A percentile compares a stretch with the other conserved stretches of the same genome.
Evolutionary conservation across 2,888 invertebrate species (phyloP).

Genomic region (Drosophila flavopinicola): DNA sequence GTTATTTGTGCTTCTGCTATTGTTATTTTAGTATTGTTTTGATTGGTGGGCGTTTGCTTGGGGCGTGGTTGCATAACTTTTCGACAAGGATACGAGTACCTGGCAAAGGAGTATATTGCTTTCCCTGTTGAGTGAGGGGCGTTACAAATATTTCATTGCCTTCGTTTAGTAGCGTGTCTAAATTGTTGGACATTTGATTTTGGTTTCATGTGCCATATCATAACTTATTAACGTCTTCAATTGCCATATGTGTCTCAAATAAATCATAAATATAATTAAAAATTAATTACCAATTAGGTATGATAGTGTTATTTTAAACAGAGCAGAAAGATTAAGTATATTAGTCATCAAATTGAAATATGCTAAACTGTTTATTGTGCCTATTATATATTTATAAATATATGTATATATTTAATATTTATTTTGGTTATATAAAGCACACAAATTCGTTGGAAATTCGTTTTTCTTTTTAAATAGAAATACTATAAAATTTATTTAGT

Average conservation of each 20-base stretch:
- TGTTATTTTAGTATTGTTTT: constrained; percentile 28
- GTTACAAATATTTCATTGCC: background rate
- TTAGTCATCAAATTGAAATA: too few relatives aligned
- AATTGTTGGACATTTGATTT: background rate
- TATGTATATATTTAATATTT: too few relatives aligned
- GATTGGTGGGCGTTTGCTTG: background rate
- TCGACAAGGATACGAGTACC: constrained; percentile 1
- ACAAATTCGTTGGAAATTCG: background rate
- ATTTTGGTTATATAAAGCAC: background rate
- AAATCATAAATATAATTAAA: background rate
- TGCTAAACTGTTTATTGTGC: too few relatives aligned
- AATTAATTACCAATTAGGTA: too few relatives aligned
- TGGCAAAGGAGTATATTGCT: too few relatives aligned
- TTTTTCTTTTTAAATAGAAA: background rate
- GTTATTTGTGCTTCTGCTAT: constrained; percentile 5
- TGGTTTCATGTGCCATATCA: too few relatives aligned
- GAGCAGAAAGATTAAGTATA: too few relatives aligned
- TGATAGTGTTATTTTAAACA: too few relatives aligned
- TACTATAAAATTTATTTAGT: background rate
- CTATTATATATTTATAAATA: too few relatives aligned
- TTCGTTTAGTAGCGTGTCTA: constrained; percentile 4
- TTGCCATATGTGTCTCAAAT: background rate
- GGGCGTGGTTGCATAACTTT: constrained; percentile 14
- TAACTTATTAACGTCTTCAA: too few relatives aligned
- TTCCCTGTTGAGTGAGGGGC: background rate